Percentiles rank a stretch among this genome's conserved stretches.
phyloP scores from a whole-genome alignment of 2,113 vertebrate species.

The Ptilorrhoa leucosticta region DNA sequence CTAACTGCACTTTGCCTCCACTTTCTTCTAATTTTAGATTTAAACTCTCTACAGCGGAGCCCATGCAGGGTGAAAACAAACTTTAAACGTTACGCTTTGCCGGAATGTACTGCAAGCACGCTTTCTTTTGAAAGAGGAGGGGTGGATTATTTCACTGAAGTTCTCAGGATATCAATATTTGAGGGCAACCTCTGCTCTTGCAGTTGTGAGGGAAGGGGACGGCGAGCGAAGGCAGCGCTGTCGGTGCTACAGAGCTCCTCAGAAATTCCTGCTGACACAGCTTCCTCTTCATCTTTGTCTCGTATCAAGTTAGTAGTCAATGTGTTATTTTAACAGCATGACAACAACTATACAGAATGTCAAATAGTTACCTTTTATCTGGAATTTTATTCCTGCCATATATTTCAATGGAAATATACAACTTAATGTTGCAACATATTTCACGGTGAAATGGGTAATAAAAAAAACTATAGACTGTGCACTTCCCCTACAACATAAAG shows the following conservation, averaged over 20 bases:
- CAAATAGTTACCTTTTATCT: conserved; percentile 58
- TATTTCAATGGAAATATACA: conserved; percentile 51
- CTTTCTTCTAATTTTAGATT: neutral
- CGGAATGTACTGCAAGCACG: neutral
- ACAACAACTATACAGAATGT: conserved; percentile 40
- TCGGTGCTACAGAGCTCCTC: neutral
- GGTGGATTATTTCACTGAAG: neutral
- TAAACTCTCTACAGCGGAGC: neutral
- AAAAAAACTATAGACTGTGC: conserved; percentile 31
- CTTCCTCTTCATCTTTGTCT: conserved; percentile 43
- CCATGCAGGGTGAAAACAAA: neutral
- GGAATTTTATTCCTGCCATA: conserved; percentile 48
- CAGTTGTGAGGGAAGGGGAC: neutral
- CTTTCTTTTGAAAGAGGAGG: neutral
- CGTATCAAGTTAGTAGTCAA: neutral
- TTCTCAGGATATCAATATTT: neutral
- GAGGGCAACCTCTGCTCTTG: neutral
- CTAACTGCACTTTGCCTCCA: neutral
- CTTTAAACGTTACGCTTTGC: neutral
- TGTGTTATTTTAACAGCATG: conserved; percentile 57
- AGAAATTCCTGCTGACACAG: conserved; percentile 32
- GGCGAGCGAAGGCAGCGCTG: neutral
- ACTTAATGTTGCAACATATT: conserved; percentile 38
- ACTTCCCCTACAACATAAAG: neutral
- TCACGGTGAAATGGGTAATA: conserved; percentile 37